These are phyloP conservation scores for Anguilla obscura DNA, from an alignment of 2,797 vertebrate genomes.

Conservation along the genomic window DNA sequence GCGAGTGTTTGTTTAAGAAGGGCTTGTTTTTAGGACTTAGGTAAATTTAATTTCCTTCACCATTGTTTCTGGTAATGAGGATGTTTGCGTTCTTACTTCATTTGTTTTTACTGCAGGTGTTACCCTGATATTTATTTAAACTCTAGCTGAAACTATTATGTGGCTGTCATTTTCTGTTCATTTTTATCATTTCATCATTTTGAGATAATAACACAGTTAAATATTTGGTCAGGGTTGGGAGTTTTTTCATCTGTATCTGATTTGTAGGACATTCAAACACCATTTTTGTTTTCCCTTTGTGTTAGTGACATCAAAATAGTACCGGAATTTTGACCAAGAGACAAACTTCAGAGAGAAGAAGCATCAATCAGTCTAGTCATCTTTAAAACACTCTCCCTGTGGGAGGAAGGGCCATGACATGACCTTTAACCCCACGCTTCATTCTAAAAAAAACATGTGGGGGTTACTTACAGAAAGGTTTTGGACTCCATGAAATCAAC, in stretches of 20 bases:
- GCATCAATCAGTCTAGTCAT: not conserved
- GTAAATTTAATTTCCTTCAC: not conserved
- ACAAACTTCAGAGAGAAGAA: conserved; percentile 4
- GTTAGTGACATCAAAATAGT: not conserved
- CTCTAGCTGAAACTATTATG: not conserved
- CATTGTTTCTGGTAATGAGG: not conserved
- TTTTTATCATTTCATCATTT: not conserved
- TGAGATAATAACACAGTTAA: not conserved
- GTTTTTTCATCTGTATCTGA: not conserved
- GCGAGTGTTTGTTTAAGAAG: not conserved
- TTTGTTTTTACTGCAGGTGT: not conserved
- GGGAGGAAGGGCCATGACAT: not conserved
- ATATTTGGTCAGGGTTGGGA: not conserved
- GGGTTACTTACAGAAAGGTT: not conserved
- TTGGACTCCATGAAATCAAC: conserved; percentile 1
- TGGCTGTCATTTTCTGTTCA: not conserved
- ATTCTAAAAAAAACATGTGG: not conserved
- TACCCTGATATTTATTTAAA: not conserved
- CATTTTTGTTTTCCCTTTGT: not conserved
- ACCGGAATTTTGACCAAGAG: not conserved
- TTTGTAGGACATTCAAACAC: not conserved
- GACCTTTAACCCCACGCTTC: not conserved
- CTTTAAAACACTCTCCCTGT: conserved; percentile 7
- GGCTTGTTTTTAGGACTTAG: not conserved
- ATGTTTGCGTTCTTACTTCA: not conserved